phyloP scores from a whole-genome alignment of 2,888 invertebrate genomes.

The Agonopterix arenella region DNA sequence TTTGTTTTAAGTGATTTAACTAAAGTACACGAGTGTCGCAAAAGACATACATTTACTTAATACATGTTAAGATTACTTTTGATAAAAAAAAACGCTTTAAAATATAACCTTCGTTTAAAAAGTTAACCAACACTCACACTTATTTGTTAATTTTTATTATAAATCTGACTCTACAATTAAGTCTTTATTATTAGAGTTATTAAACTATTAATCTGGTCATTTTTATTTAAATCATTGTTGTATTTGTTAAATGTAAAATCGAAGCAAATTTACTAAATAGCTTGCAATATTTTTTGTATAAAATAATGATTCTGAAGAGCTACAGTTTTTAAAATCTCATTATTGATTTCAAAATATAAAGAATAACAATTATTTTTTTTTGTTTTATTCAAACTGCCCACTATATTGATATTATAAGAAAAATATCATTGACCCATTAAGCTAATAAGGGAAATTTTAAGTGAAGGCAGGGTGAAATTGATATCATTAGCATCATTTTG shows the following conservation, averaged over 20 bases:
- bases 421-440: too few relatives aligned
- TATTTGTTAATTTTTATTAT: conserved; percentile 70
- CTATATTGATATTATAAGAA: too few relatives aligned
- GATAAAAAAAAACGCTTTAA: conserved; percentile 68
- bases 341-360: conserved; percentile 70
- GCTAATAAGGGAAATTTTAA: too few relatives aligned
- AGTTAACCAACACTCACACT: conserved; percentile 74
- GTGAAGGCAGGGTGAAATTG: too few relatives aligned
- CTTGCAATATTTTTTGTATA: conserved; percentile 69
- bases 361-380: conserved; percentile 51
- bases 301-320: conserved; percentile 63
- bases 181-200: conserved; percentile 66
- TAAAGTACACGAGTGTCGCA: conserved; percentile 64
- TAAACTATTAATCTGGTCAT: conserved; percentile 76
- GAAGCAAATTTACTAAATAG: conserved; percentile 65
- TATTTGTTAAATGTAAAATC: conserved; percentile 68
- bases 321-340: conserved; percentile 71
- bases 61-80: conserved; percentile 63
- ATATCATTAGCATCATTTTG: too few relatives aligned
- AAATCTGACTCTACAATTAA: conserved; percentile 68
- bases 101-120: conserved; percentile 67
- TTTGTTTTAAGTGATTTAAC: conserved; percentile 54
- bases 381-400: conserved; percentile 9
- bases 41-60: conserved; percentile 61
- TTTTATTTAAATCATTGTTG: conserved; percentile 75